A percentile compares a stretch with the other conserved stretches of the same genome.
phyloP scores from a whole-genome alignment of 2,113 vertebrate genomes.

The Colius striatus region DNA sequence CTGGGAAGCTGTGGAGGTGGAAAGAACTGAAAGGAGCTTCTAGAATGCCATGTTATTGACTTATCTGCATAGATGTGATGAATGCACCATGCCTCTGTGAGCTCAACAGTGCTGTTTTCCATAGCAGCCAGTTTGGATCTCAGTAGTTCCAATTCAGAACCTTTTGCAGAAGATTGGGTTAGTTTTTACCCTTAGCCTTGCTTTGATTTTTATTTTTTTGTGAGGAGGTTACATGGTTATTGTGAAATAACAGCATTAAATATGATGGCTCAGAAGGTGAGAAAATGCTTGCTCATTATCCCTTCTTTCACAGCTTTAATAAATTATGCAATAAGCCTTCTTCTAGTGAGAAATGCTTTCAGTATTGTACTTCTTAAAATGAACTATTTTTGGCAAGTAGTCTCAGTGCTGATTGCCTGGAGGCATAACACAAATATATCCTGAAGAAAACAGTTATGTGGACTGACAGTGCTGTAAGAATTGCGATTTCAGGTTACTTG shows the following conservation, averaged over 20 bases:
- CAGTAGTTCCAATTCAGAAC: neutral
- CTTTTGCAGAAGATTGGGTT: neutral
- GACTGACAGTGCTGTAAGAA: neutral
- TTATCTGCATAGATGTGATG: neutral
- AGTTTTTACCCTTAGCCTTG: neutral
- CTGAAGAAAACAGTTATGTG: neutral
- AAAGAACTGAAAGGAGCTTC: neutral
- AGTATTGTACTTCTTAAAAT: neutral
- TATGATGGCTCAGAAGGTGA: neutral
- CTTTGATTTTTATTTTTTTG: neutral
- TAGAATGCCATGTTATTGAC: neutral
- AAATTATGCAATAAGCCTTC: neutral
- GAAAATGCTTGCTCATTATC: neutral
- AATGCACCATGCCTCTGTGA: fast-evolving
- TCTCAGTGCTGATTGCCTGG: neutral
- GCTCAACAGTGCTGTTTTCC: neutral
- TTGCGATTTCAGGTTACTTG: neutral
- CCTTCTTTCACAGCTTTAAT: neutral
- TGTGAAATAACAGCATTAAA: neutral
- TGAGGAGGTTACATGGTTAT: neutral
- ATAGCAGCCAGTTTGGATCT: neutral
- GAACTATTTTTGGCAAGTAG: neutral
- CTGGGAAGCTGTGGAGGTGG: neutral
- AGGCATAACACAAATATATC: neutral
- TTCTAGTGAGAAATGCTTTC: neutral